These are phyloP conservation scores for Volucella bombylans DNA, from an alignment of 2,888 invertebrate species.

Conservation along the genomic window DNA sequence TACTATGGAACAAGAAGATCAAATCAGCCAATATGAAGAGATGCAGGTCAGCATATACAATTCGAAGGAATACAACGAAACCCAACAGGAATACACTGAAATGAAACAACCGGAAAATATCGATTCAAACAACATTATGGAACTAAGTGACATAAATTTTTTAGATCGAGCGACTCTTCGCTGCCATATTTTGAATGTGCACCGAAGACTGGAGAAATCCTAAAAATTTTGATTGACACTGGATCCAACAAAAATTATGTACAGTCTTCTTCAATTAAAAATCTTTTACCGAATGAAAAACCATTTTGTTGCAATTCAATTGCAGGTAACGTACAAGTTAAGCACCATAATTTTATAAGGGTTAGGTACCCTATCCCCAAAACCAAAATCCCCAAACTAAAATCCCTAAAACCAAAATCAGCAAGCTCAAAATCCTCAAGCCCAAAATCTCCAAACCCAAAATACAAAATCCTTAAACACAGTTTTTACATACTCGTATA, in stretches of 20 bases:
- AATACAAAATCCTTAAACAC: no score
- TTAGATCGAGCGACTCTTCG: constrained; percentile 43
- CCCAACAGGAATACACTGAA: constrained; percentile 13
- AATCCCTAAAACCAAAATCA: no score
- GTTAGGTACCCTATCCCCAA: background rate
- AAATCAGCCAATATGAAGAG: constrained; percentile 16
- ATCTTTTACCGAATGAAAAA: constrained; percentile 26
- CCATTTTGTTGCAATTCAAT: constrained; percentile 24
- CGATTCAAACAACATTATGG: background rate
- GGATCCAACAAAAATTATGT: background rate
- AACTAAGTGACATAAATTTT: constrained; percentile 36
- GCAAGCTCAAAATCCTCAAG: no score
- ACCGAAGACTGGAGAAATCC: constrained; percentile 8
- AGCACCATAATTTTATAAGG: constrained; percentile 3
- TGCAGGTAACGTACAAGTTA: constrained; percentile 24
- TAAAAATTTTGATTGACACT: constrained; percentile 25
- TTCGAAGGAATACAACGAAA: constrained; percentile 2
- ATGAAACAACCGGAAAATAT: constrained; percentile 1
- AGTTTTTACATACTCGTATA: no score
- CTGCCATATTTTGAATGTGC: constrained; percentile 39
- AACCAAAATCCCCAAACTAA: background rate
- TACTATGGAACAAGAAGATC: background rate
- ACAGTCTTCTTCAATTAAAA: background rate
- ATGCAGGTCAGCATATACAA: background rate
- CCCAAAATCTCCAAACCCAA: no score